Evolutionary conservation across 2,797 vertebrate genomes (phyloP).

Genomic region (Mus spretus): DNA sequence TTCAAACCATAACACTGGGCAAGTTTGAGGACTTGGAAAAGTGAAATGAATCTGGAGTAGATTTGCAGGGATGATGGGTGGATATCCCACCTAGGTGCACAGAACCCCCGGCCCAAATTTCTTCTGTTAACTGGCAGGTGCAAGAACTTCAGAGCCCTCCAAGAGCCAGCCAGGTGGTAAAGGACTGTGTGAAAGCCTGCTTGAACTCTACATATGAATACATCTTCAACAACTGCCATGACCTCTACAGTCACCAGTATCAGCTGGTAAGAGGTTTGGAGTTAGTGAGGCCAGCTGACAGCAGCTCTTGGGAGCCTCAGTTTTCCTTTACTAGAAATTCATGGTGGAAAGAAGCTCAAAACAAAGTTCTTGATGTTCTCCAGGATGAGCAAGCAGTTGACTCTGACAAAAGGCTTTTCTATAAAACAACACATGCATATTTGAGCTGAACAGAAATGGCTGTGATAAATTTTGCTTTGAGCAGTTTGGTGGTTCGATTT

Average conservation of each 20-base stretch:
- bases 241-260: slow-evolving; percentile 97
- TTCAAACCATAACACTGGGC: background rate
- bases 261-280: slow-evolving; percentile 89
- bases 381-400: background rate
- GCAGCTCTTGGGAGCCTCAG: slow-evolving; percentile 1
- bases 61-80: background rate
- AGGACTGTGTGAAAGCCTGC: slow-evolving; percentile 98
- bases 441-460: slow-evolving; percentile 41
- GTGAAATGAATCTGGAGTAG: slow-evolving; percentile 11
- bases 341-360: slow-evolving; percentile 19
- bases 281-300: background rate
- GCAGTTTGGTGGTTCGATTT: background rate
- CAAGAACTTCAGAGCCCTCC: slow-evolving; percentile 99
- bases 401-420: slow-evolving; percentile 18
- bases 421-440: slow-evolving; percentile 26
- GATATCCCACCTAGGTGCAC: background rate
- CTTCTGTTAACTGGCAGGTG: slow-evolving; percentile 90
- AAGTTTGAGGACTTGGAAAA: background rate
- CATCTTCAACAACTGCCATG: slow-evolving; percentile 99
- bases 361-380: slow-evolving; percentile 45
- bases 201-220: slow-evolving; percentile 99
- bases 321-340: slow-evolving; percentile 36
- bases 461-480: slow-evolving; percentile 51
- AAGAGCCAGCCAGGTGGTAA: slow-evolving; percentile 98
- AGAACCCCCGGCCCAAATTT: background rate